Percentiles rank a stretch among this genome's conserved stretches.
phyloP scores from a whole-genome alignment of 2,888 invertebrate species.

The Acanthopleura granulata region DNA sequence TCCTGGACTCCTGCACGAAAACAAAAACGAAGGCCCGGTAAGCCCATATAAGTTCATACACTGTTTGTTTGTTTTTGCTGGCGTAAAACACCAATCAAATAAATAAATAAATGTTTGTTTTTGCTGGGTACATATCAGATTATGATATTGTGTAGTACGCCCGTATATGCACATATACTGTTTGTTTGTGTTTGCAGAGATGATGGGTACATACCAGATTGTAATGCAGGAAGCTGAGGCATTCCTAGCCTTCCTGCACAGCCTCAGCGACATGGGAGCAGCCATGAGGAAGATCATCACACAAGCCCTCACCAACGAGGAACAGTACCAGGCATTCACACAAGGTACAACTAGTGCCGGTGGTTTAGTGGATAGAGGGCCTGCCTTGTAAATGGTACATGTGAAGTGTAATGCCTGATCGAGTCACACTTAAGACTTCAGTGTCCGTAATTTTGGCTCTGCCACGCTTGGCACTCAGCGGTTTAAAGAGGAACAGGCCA shows the following conservation, averaged over 20 bases:
- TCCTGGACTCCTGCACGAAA: too few species aligned
- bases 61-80: too few species aligned
- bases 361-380: neutral
- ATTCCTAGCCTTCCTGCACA: constrained; percentile 91
- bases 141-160: too few species aligned
- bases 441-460: too few species aligned
- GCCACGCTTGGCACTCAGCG: too few species aligned
- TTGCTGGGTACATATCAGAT: too few species aligned
- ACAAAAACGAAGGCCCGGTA: too few species aligned
- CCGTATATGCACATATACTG: neutral
- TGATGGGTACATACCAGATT: constrained; percentile 72
- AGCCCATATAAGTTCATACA: too few species aligned
- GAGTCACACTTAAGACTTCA: too few species aligned
- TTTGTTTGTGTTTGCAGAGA: constrained; percentile 40
- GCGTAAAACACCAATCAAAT: too few species aligned
- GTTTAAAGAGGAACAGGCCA: too few species aligned
- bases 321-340: constrained; percentile 73
- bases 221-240: constrained; percentile 88
- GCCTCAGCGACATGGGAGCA: constrained; percentile 96
- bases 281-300: constrained; percentile 96
- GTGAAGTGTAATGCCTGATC: too few species aligned
- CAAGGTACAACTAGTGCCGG: constrained; percentile 41
- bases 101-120: neutral
- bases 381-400: neutral
- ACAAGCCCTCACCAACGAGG: constrained; percentile 87